A percentile compares a stretch with the other conserved stretches of the same genome.
These are phyloP conservation scores for Ceryle rudis DNA, from an alignment of 2,797 vertebrate genomes.

Conservation along the genomic window DNA sequence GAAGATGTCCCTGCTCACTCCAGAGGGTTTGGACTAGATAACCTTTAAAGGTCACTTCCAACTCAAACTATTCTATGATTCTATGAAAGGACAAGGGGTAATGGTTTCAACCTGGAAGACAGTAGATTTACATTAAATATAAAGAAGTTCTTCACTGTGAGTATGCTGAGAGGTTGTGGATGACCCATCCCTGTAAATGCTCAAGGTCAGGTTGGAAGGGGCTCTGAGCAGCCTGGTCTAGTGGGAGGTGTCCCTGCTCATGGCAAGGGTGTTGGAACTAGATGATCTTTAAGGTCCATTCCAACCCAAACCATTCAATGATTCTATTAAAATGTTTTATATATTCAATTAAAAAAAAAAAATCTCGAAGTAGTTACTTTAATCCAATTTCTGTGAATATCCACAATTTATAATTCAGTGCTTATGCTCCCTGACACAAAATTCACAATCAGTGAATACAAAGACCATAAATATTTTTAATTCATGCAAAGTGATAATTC, in stretches of 20 bases:
- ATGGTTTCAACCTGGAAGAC: background rate
- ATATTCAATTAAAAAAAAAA: background rate
- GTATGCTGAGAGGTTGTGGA: background rate
- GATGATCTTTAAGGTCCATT: background rate
- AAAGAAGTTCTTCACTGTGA: background rate
- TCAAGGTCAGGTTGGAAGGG: background rate
- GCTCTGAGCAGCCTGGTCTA: background rate
- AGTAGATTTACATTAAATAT: background rate
- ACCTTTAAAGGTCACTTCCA: background rate
- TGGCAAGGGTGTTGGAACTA: background rate
- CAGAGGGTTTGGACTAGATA: background rate
- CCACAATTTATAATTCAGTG: background rate
- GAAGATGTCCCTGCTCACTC: background rate
- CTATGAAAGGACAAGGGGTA: background rate
- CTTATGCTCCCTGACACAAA: background rate
- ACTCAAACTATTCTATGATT: background rate
- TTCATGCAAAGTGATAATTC: background rate
- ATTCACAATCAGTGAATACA: background rate
- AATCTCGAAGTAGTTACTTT: background rate
- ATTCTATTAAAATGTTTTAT: background rate
- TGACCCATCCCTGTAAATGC: background rate
- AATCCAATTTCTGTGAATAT: background rate
- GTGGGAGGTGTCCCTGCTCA: background rate
- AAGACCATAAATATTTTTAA: background rate
- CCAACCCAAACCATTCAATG: background rate